Percentiles rank a stretch among this genome's conserved stretches.
Evolutionary conservation across 2,888 invertebrate genomes (phyloP).

Genomic region (Anarsia innoxiella): DNA sequence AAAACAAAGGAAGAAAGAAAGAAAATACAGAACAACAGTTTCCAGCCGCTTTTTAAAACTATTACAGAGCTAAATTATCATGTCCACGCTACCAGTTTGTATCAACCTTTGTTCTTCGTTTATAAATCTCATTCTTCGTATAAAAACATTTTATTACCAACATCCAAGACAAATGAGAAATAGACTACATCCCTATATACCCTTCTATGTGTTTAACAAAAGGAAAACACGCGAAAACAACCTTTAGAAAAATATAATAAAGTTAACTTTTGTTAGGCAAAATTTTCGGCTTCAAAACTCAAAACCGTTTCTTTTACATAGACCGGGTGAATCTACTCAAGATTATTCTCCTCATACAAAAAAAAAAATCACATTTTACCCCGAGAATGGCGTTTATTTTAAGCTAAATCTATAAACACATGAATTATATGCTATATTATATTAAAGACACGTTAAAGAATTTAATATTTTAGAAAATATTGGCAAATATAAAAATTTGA

Average conservation of each 20-base stretch:
- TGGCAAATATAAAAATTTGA: too few species aligned
- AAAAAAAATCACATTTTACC: too few species aligned
- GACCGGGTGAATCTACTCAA: too few species aligned
- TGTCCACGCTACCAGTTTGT: not conserved
- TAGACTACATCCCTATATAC: slow-evolving; percentile 66
- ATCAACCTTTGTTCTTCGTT: slow-evolving; percentile 4
- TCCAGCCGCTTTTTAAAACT: too few species aligned
- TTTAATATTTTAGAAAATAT: too few species aligned
- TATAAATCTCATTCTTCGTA: slow-evolving; percentile 6
- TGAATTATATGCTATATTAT: too few species aligned
- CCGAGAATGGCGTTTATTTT: too few species aligned
- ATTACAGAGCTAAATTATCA: not conserved
- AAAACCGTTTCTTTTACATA: slow-evolving; percentile 61
- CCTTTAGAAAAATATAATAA: slow-evolving; percentile 29
- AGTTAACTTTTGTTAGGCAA: slow-evolving; percentile 49
- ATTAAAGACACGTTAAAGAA: too few species aligned
- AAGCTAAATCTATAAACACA: too few species aligned
- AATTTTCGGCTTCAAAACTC: slow-evolving; percentile 53
- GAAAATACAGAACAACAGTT: too few species aligned
- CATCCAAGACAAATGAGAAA: slow-evolving; percentile 70
- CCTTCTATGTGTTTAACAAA: not conserved
- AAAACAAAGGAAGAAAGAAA: too few species aligned
- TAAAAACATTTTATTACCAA: slow-evolving; percentile 57
- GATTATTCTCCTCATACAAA: too few species aligned
- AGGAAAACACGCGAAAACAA: slow-evolving; percentile 32